phyloP scores from a whole-genome alignment of 2,113 vertebrate genomes.

The Sterrhoptilus dennistouni region DNA sequence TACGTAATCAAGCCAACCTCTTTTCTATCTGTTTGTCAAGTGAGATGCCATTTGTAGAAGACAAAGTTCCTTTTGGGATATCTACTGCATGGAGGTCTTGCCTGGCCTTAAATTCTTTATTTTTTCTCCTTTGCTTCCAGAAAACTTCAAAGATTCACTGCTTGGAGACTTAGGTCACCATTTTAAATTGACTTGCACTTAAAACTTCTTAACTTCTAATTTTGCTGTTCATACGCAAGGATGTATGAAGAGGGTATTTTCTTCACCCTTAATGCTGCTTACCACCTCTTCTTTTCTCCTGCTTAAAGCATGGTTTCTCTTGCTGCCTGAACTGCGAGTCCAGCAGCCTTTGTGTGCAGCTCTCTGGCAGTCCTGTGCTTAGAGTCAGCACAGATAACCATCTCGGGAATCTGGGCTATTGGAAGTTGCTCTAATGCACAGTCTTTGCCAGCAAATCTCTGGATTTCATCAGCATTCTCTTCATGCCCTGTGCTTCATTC shows the following conservation, averaged over 20 bases:
- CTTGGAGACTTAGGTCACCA: background rate
- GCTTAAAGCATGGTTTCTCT: background rate
- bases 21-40: accelerated
- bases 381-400: background rate
- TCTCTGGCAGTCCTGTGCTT: background rate
- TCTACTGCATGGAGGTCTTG: background rate
- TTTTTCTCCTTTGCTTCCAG: background rate
- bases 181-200: background rate
- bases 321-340: background rate
- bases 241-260: background rate
- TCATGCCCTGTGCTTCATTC: background rate
- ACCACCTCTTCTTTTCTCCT: background rate
- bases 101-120: background rate
- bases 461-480: background rate
- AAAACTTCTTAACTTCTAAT: background rate
- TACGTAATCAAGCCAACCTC: background rate
- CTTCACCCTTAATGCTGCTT: background rate
- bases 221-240: background rate
- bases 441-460: background rate
- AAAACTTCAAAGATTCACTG: background rate
- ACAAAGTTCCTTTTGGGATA: background rate
- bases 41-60: background rate
- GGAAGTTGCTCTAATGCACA: background rate
- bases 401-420: background rate
- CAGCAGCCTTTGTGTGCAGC: background rate